A percentile compares a stretch with the other conserved stretches of the same genome.
Evolutionary conservation across 2,888 invertebrate genomes (phyloP).

Genomic region (Tenthredo mesomela): DNA sequence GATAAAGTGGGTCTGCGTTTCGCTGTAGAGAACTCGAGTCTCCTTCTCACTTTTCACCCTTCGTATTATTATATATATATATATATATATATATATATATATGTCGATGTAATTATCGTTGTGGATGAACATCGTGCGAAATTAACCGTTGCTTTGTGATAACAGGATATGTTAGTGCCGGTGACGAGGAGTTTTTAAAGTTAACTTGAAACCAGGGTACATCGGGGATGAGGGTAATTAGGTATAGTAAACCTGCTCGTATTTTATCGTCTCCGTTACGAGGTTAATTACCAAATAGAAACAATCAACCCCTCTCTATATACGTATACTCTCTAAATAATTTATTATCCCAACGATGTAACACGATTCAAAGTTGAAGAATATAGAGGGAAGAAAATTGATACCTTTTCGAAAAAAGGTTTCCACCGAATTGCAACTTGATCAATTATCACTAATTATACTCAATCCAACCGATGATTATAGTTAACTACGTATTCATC

Average conservation of each 20-base stretch:
- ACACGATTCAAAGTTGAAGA: neutral
- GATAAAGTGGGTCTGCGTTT: too few species aligned
- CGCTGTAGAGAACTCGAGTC: neutral
- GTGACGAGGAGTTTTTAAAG: neutral
- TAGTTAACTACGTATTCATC: neutral
- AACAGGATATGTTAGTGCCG: neutral
- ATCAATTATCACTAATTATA: neutral
- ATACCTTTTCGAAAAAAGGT: neutral
- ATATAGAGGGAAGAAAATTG: neutral
- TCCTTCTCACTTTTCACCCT: neutral
- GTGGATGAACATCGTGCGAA: neutral
- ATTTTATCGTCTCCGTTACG: neutral
- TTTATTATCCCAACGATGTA: neutral
- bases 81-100: neutral
- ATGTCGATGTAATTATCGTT: neutral
- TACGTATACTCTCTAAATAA: neutral
- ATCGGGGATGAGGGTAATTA: constrained; percentile 11
- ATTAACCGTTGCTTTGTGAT: neutral
- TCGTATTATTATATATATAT: neutral
- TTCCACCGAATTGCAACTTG: neutral
- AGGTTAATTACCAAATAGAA: neutral
- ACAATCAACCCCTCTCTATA: neutral
- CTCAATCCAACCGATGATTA: neutral
- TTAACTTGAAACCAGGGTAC: neutral
- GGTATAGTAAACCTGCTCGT: constrained; percentile 28